phyloP scores from a whole-genome alignment of 2,888 invertebrate genomes.

The Aleiodes testaceus region DNA sequence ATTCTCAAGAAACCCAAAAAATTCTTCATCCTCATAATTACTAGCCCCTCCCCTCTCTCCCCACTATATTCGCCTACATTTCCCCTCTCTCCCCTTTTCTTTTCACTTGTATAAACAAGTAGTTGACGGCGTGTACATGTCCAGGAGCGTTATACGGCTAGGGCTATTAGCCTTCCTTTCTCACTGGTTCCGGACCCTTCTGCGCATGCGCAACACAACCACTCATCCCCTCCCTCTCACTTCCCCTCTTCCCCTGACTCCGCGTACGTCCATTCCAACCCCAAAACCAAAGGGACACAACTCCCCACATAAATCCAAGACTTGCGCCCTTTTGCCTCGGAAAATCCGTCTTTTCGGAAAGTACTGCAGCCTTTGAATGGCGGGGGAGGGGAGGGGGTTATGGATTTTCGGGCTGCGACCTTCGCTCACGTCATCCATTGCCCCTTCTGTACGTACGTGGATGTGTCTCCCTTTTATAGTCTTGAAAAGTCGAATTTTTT shows the following conservation, averaged over 20 bases:
- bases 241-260: constrained; percentile 23
- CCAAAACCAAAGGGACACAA: background rate
- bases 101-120: too few relatives aligned
- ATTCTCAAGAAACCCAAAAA: too few relatives aligned
- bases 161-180: constrained; percentile 29
- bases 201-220: constrained; percentile 38
- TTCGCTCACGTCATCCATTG: constrained; percentile 58
- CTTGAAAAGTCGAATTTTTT: background rate
- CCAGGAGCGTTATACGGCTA: constrained; percentile 5
- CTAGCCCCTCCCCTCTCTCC: too few relatives aligned
- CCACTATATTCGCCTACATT: too few relatives aligned
- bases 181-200: constrained; percentile 7
- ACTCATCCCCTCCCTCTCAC: constrained; percentile 40
- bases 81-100: too few relatives aligned
- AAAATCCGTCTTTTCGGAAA: constrained; percentile 51
- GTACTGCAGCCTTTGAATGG: constrained; percentile 44
- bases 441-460: constrained; percentile 33
- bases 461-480: background rate
- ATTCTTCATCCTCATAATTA: too few relatives aligned
- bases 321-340: too few relatives aligned
- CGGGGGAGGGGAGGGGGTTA: constrained; percentile 52
- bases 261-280: constrained; percentile 14
- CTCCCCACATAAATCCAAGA: background rate
- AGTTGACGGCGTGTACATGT: constrained; percentile 2
- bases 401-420: constrained; percentile 67